Conservation (phyloP, 2,797 vertebrate genomes). For the Buphagus erythrorhynchus region DNA sequence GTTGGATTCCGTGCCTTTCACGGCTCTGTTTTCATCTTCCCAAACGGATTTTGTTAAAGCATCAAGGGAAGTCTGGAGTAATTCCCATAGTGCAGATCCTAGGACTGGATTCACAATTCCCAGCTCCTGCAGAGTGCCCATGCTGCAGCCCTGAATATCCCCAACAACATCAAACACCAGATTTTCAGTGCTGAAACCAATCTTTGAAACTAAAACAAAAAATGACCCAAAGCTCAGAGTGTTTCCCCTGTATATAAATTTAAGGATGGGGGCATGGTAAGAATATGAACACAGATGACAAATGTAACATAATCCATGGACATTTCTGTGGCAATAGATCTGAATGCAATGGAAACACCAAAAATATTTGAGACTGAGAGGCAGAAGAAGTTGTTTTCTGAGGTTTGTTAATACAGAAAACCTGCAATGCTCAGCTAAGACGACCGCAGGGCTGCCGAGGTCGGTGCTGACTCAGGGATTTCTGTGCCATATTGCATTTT, state of each 20-base stretch:
- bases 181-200: not conserved
- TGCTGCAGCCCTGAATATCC: not conserved
- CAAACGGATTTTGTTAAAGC: not conserved
- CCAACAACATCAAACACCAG: not conserved
- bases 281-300: fast-evolving
- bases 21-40: not conserved
- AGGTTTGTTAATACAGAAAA: not conserved
- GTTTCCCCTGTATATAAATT: not conserved
- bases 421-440: not conserved
- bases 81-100: not conserved
- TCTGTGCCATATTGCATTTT: not conserved
- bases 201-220: not conserved
- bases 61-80: not conserved
- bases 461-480: not conserved
- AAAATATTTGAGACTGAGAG: not conserved
- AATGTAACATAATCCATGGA: not conserved
- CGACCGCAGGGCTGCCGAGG: not conserved
- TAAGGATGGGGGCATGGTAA: not conserved
- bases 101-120: not conserved
- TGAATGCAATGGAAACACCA: not conserved
- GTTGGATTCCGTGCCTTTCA: not conserved
- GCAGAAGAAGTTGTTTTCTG: not conserved
- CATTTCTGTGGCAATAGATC: not conserved
- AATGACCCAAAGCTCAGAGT: not conserved
- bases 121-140: not conserved